Evolutionary conservation across 2,113 vertebrate genomes (phyloP).

Genomic region (Cairina moschata): DNA sequence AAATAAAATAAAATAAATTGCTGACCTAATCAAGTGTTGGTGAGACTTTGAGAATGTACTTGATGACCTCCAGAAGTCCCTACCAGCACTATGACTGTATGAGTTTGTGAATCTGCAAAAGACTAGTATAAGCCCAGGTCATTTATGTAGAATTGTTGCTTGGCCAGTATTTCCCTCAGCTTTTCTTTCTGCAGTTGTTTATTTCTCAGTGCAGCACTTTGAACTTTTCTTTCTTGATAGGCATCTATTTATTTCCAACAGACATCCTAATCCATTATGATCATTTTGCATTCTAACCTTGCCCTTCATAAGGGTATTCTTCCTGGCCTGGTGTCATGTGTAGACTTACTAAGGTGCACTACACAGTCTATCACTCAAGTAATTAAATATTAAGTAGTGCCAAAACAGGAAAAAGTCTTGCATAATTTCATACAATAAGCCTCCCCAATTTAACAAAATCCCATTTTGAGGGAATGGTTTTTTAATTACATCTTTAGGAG

Average conservation of each 20-base stretch:
- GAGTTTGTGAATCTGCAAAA: not conserved
- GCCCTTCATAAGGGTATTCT: not conserved
- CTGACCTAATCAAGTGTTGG: not conserved
- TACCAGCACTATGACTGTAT: not conserved
- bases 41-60: not conserved
- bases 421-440: not conserved
- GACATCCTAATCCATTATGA: not conserved
- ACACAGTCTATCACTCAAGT: not conserved
- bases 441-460: not conserved
- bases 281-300: not conserved
- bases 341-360: not conserved
- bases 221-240: not conserved
- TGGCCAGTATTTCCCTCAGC: not conserved
- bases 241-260: not conserved
- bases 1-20: not conserved
- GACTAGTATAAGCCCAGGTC: not conserved
- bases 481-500: not conserved
- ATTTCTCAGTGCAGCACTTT: not conserved
- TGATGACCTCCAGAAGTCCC: not conserved
- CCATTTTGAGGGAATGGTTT: not conserved
- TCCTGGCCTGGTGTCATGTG: accelerated
- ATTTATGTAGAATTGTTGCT: not conserved
- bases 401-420: not conserved
- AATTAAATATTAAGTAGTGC: not conserved
- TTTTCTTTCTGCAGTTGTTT: not conserved